Evolutionary conservation across 2,113 vertebrate species (phyloP).

Genomic region (Hystrix cristata): DNA sequence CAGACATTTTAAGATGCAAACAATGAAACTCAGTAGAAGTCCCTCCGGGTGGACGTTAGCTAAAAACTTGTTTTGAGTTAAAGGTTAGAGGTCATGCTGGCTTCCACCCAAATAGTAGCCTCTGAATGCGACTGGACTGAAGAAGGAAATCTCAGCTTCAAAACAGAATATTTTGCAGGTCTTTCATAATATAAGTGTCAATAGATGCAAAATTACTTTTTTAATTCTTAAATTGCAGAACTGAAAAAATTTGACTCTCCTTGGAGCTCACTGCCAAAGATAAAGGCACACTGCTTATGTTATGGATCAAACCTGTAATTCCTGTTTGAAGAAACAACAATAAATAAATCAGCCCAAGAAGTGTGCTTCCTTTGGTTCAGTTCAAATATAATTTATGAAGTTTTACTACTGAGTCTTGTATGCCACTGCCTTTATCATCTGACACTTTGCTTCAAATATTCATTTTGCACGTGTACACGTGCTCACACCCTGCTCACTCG

Average conservation of each 20-base stretch:
- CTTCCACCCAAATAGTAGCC: background rate
- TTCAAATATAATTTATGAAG: rapidly evolving
- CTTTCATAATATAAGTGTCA: background rate
- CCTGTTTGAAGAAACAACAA: background rate
- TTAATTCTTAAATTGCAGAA: background rate
- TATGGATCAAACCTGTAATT: too few relatives aligned
- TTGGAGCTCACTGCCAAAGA: background rate
- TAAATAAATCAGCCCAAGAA: background rate
- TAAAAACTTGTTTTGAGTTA: background rate
- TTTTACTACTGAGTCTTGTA: background rate
- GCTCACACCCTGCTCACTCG: rapidly evolving
- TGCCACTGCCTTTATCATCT: background rate
- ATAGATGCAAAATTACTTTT: background rate
- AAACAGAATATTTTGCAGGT: background rate
- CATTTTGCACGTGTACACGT: rapidly evolving
- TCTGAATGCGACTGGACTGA: background rate
- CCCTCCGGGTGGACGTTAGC: rapidly evolving
- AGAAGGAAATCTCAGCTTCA: background rate
- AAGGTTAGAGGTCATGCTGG: background rate
- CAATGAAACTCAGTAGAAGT: background rate
- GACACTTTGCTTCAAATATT: rapidly evolving
- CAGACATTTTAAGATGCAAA: background rate
- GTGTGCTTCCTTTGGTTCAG: background rate
- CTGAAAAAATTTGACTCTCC: background rate
- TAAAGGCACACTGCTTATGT: too few relatives aligned